Conservation (phyloP, 2,797 vertebrate genomes). For the Calcarius lapponicus region DNA sequence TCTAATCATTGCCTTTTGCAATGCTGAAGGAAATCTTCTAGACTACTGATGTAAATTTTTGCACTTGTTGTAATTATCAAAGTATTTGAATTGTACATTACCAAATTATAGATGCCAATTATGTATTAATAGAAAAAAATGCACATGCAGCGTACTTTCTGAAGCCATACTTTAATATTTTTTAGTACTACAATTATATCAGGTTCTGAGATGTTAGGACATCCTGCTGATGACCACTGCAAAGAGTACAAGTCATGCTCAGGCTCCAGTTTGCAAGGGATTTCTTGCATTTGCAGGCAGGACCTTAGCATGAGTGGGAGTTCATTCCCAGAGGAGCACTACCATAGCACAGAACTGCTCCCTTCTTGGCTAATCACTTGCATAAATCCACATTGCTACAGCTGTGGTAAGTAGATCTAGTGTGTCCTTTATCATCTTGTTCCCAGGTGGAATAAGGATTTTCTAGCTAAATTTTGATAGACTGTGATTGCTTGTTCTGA, state of each 20-base stretch:
- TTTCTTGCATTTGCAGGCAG: not conserved
- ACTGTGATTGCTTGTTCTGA: not conserved
- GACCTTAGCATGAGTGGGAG: not conserved
- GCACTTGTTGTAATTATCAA: not conserved
- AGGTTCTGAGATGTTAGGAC: not conserved
- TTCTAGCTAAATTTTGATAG: not conserved
- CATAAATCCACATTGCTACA: not conserved
- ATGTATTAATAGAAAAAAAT: not conserved
- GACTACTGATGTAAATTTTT: not conserved
- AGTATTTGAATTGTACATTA: not conserved
- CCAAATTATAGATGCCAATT: not conserved
- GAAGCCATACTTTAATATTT: not conserved
- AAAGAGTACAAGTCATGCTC: not conserved
- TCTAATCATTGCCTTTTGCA: not conserved
- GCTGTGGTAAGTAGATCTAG: not conserved
- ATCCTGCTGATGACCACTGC: not conserved
- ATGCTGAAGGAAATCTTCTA: not conserved
- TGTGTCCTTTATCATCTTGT: not conserved
- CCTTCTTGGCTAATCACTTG: not conserved
- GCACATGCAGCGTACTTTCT: not conserved
- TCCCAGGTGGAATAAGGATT: not conserved
- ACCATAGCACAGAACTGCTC: not conserved
- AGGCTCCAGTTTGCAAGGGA: not conserved
- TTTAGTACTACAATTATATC: not conserved
- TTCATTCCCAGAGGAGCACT: not conserved